Evolutionary conservation across 2,113 vertebrate species (phyloP).

Genomic region (Corythaeola cristata): DNA sequence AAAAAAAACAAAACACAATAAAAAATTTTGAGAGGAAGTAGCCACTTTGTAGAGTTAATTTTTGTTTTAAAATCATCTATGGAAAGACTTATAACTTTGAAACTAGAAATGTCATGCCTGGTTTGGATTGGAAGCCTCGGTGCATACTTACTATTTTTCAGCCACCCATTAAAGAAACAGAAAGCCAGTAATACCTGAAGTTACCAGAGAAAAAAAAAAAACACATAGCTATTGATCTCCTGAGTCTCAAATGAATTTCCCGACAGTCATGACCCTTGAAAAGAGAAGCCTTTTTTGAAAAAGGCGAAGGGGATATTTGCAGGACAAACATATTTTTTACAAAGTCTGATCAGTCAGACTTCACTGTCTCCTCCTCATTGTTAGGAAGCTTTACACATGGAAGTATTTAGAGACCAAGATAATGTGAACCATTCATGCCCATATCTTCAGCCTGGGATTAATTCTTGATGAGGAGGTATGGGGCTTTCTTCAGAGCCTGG

Average conservation of each 20-base stretch:
- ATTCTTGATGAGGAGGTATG: not conserved
- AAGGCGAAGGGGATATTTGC: not conserved
- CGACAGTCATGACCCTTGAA: not conserved
- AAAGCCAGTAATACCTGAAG: not conserved
- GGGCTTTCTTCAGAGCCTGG: not conserved
- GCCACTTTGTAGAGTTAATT: not conserved
- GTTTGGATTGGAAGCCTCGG: not conserved
- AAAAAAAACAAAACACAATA: not conserved
- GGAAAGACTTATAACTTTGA: not conserved
- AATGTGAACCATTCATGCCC: not conserved
- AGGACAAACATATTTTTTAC: not conserved
- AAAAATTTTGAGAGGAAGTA: not conserved
- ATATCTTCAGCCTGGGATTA: not conserved
- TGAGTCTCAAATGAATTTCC: not conserved
- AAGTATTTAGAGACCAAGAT: not conserved
- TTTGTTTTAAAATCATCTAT: not conserved
- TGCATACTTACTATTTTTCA: not conserved
- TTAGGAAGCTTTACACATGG: not conserved
- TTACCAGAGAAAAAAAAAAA: not conserved
- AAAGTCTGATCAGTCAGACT: not conserved
- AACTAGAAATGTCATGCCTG: not conserved
- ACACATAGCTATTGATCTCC: not conserved
- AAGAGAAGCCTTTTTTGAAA: not conserved
- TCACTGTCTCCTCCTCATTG: not conserved
- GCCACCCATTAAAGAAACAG: not conserved